phyloP scores from a whole-genome alignment of 2,113 vertebrate species.

The Cottus gobio region DNA sequence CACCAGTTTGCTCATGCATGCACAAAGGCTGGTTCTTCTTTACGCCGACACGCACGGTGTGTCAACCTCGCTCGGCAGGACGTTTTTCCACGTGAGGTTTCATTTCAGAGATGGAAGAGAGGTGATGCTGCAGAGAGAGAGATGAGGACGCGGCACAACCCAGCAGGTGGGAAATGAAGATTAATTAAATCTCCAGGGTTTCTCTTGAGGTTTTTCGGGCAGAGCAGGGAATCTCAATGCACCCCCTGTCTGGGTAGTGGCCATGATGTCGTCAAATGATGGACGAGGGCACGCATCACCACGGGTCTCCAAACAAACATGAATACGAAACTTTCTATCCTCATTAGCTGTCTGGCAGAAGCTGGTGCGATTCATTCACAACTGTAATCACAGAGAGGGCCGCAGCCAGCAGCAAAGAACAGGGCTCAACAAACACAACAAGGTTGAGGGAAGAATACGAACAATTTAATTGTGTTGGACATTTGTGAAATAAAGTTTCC shows the following conservation, averaged over 20 bases:
- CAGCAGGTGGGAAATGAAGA: constrained; percentile 68
- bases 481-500: background rate
- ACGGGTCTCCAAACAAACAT: constrained; percentile 26
- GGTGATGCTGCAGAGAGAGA: constrained; percentile 39
- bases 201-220: constrained; percentile 33
- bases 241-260: constrained; percentile 27
- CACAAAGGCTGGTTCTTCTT: constrained; percentile 28
- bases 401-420: background rate
- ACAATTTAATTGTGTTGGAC: background rate
- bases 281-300: constrained; percentile 35
- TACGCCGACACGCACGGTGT: constrained; percentile 27
- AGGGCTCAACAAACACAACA: background rate
- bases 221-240: constrained; percentile 36
- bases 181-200: constrained; percentile 70
- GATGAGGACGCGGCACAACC: constrained; percentile 25
- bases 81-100: constrained; percentile 35
- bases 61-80: constrained; percentile 45
- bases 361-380: constrained; percentile 17
- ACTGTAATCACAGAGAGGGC: constrained; percentile 19
- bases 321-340: constrained; percentile 10
- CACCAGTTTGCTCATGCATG: constrained; percentile 38
- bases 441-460: background rate
- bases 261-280: constrained; percentile 43
- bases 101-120: constrained; percentile 48
- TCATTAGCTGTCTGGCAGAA: constrained; percentile 9